Evolutionary conservation across 2,888 invertebrate species (phyloP).

Genomic region (Acheta domesticus): DNA sequence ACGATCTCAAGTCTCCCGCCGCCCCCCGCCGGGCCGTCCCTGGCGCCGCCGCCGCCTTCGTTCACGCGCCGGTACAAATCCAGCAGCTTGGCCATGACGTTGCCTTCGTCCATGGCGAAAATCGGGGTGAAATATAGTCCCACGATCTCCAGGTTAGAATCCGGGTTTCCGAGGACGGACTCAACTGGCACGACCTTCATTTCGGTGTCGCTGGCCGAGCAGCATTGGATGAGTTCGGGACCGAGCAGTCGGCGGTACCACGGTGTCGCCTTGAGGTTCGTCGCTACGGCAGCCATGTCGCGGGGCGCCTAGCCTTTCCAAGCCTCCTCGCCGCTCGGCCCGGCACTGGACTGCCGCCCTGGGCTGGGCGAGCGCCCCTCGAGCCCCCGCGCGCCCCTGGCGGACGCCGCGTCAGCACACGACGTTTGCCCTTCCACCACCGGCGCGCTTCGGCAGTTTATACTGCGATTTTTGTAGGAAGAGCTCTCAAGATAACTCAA

Average conservation of each 20-base stretch:
- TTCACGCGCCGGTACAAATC: slow-evolving; percentile 51
- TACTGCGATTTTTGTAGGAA: too few relatives aligned
- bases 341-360: too few relatives aligned
- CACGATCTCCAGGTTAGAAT: slow-evolving; percentile 7
- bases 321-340: too few relatives aligned
- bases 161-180: background rate
- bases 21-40: background rate
- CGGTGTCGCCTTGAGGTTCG: slow-evolving; percentile 4
- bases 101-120: slow-evolving; percentile 60
- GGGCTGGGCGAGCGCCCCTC: too few relatives aligned
- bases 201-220: background rate
- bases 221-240: background rate
- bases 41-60: slow-evolving; percentile 40
- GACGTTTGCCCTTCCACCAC: too few relatives aligned
- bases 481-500: too few relatives aligned
- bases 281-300: background rate
- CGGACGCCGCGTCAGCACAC: too few relatives aligned
- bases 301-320: too few relatives aligned
- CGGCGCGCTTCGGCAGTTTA: too few relatives aligned
- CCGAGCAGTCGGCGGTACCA: slow-evolving; percentile 28
- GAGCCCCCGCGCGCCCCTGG: too few relatives aligned
- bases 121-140: slow-evolving; percentile 27
- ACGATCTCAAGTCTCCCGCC: slow-evolving; percentile 24
- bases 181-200: background rate
- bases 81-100: slow-evolving; percentile 61